Conservation (phyloP, 2,888 invertebrate genomes). For the Stramonita haemastoma region DNA sequence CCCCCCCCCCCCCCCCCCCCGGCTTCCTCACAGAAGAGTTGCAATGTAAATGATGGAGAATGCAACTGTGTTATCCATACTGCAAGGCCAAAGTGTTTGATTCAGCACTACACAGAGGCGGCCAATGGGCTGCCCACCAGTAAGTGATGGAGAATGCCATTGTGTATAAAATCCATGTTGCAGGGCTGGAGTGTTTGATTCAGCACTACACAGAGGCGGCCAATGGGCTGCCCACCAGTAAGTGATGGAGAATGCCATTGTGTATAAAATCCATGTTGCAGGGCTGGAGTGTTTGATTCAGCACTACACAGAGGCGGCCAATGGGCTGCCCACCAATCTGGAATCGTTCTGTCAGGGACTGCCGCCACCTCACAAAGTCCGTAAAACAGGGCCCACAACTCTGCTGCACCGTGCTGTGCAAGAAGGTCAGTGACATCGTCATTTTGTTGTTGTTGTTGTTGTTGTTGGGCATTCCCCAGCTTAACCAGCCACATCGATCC, state of each 20-base stretch:
- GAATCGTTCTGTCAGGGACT: conserved; percentile 78
- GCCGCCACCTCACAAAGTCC: conserved; percentile 89
- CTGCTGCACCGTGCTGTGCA: conserved; percentile 86
- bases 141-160: conserved; percentile 79
- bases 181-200: conserved; percentile 90
- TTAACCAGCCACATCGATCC: too few species aligned
- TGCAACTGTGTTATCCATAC: not conserved
- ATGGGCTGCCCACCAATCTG: conserved; percentile 90
- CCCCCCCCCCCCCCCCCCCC: too few species aligned
- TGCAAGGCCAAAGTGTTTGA: conserved; percentile 88
- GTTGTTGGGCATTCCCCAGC: not conserved
- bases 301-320: conserved; percentile 89
- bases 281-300: conserved; percentile 91
- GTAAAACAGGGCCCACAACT: conserved; percentile 91
- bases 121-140: conserved; percentile 90
- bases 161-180: not conserved
- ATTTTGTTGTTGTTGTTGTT: not conserved
- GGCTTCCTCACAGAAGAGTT: too few species aligned
- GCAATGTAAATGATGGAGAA: too few species aligned
- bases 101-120: conserved; percentile 89
- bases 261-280: conserved; percentile 70
- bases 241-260: not conserved
- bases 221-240: conserved; percentile 88
- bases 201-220: conserved; percentile 89
- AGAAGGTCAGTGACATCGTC: conserved; percentile 74